These are phyloP conservation scores for Dasypus novemcinctus DNA, from an alignment of 2,113 vertebrate species.

Conservation along the genomic window DNA sequence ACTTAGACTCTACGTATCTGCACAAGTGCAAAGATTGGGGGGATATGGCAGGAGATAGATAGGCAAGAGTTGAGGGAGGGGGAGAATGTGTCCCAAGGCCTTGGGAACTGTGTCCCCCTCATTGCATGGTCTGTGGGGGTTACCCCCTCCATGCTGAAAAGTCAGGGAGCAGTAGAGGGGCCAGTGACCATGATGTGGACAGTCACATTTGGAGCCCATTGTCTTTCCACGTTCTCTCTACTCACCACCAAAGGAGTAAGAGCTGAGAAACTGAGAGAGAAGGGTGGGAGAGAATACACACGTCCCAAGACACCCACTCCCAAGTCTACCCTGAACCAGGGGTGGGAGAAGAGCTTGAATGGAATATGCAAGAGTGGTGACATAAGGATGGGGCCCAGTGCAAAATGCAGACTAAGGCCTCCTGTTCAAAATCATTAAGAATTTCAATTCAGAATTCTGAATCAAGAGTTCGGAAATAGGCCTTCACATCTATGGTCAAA, in stretches of 20 bases:
- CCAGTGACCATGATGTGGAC: neutral
- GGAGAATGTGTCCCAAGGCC: neutral
- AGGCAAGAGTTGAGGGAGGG: neutral
- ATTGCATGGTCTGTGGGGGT: neutral
- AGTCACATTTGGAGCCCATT: neutral
- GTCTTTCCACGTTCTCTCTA: neutral
- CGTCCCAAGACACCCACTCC: neutral
- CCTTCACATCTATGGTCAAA: too few relatives aligned
- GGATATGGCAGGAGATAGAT: neutral
- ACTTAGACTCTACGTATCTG: neutral
- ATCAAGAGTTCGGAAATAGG: too few relatives aligned
- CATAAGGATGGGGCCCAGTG: neutral
- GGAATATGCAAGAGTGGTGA: neutral
- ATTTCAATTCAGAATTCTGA: neutral
- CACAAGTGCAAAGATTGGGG: neutral
- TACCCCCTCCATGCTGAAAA: neutral
- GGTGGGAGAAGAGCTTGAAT: neutral
- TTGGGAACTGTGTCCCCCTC: neutral
- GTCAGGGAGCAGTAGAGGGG: neutral
- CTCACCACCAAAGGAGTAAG: neutral
- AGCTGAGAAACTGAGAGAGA: neutral
- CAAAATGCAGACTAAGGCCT: neutral
- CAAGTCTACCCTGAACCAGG: too few relatives aligned
- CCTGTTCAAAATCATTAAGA: too few relatives aligned
- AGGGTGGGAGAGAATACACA: neutral